These are phyloP conservation scores for Labeo rohita DNA, from an alignment of 2,113 vertebrate genomes.

Conservation along the genomic window DNA sequence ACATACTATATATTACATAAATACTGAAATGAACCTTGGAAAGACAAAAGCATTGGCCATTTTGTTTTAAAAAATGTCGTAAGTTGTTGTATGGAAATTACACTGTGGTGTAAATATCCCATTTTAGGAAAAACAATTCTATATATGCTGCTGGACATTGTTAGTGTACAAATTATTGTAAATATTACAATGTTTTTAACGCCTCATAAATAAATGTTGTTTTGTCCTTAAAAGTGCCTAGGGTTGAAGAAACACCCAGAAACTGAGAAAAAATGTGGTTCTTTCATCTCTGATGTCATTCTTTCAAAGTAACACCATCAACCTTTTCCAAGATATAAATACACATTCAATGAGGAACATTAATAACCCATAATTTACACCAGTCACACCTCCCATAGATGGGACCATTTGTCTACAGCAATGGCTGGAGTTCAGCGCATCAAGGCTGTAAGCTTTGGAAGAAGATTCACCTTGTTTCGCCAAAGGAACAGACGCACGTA, in stretches of 20 bases:
- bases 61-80: neutral
- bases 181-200: neutral
- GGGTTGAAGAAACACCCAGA: neutral
- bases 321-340: conserved; percentile 48
- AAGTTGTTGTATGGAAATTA: neutral
- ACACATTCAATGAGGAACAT: conserved; percentile 37
- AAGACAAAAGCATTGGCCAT: neutral
- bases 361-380: conserved; percentile 57
- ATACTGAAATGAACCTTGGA: neutral
- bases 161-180: neutral
- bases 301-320: conserved; percentile 33
- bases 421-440: conserved; percentile 38
- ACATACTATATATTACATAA: too few species aligned
- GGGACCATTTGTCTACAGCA: conserved; percentile 54
- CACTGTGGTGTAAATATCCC: neutral
- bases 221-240: neutral
- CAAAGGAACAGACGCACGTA: conserved; percentile 30
- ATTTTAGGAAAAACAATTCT: neutral
- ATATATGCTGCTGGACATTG: neutral
- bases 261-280: neutral
- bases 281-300: conserved; percentile 24
- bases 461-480: conserved; percentile 46
- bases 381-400: conserved; percentile 46
- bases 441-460: conserved; percentile 22
- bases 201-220: neutral